phyloP scores from a whole-genome alignment of 64 coral and sea anemone genomes.

The Exaiptasia diaphana region DNA sequence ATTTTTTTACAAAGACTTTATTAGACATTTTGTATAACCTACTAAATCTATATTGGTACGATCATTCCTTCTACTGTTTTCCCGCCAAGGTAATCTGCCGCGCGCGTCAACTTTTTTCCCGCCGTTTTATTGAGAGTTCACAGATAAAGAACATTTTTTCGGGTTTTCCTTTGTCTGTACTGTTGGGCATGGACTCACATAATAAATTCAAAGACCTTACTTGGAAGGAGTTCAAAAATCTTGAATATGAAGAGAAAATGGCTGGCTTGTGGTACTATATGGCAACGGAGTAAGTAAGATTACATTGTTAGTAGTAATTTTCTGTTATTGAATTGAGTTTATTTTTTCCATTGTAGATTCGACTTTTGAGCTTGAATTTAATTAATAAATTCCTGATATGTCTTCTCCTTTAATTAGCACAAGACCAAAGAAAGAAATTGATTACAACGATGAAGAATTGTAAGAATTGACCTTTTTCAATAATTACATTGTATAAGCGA shows the following conservation, averaged over 20 bases:
- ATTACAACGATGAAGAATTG: background rate
- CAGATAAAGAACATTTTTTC: background rate
- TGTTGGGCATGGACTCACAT: too few relatives aligned
- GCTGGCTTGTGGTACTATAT: background rate
- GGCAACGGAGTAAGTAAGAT: background rate
- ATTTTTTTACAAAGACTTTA: background rate
- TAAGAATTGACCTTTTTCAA: background rate
- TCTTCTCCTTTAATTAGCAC: too few relatives aligned
- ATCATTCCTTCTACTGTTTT: background rate
- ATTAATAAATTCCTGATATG: too few relatives aligned
- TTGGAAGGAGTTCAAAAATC: background rate
- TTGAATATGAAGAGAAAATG: background rate
- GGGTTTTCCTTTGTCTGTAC: background rate
- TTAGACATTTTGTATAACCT: background rate
- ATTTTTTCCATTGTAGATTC: too few relatives aligned
- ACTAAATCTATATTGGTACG: background rate
- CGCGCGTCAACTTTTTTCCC: background rate
- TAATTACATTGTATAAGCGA: too few relatives aligned
- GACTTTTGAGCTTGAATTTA: too few relatives aligned
- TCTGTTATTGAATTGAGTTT: background rate
- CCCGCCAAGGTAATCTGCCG: background rate
- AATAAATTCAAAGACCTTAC: background rate
- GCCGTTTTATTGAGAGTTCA: background rate
- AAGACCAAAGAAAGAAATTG: background rate
- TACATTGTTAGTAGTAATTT: background rate